These are phyloP conservation scores for Ifrita kowaldi DNA, from an alignment of 2,113 vertebrate genomes.

Conservation along the genomic window DNA sequence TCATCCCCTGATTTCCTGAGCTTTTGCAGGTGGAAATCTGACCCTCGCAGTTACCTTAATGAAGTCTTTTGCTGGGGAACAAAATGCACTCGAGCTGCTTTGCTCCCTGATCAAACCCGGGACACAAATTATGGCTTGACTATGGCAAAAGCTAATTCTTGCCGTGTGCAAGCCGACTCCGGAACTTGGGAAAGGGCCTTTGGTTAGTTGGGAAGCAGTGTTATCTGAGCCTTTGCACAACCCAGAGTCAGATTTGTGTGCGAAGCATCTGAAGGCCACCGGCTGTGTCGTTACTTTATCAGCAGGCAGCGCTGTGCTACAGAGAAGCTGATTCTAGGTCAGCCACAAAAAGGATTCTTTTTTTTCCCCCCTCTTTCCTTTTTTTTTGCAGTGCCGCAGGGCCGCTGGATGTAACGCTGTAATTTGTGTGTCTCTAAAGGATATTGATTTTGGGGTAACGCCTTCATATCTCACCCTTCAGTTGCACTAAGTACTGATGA, in stretches of 20 bases:
- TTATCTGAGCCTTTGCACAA: background rate
- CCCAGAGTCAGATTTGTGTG: background rate
- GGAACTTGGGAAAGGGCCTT: background rate
- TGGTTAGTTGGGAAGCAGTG: background rate
- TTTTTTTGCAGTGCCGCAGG: background rate
- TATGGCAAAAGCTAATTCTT: background rate
- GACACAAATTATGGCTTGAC: background rate
- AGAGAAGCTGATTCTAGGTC: constrained; percentile 63
- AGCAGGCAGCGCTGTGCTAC: constrained; percentile 65
- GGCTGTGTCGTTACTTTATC: constrained; percentile 57
- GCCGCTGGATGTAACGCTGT: background rate
- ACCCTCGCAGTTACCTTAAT: background rate
- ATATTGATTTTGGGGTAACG: background rate
- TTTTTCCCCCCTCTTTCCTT: rapidly evolving
- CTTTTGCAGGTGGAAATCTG: background rate
- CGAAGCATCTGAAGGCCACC: background rate
- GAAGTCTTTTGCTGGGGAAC: background rate
- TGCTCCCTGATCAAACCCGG: background rate
- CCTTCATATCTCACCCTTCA: background rate
- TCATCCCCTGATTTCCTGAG: background rate
- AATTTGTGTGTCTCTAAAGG: background rate
- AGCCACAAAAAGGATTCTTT: constrained; percentile 35
- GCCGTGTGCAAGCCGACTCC: rapidly evolving
- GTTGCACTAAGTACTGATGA: background rate
- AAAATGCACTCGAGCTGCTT: background rate